phyloP scores from a whole-genome alignment of 2,113 vertebrate species.

The Oncorhynchus keta region DNA sequence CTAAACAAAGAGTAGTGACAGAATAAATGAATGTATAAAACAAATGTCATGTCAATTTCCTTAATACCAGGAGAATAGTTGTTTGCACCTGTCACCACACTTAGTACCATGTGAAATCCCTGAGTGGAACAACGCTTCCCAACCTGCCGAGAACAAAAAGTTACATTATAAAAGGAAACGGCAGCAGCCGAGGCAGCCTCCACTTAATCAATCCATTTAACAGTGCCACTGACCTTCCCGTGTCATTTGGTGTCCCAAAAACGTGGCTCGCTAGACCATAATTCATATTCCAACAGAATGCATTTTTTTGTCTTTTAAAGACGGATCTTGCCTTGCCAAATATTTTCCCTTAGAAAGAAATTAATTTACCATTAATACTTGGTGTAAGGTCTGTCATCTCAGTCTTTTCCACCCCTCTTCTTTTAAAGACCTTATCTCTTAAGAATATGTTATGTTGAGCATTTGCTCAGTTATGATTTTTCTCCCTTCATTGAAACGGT shows the following conservation, averaged over 20 bases:
- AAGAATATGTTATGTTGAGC: constrained; percentile 65
- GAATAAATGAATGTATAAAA: constrained; percentile 59
- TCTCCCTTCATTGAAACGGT: constrained; percentile 75
- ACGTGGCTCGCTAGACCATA: constrained; percentile 62
- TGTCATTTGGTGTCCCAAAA: constrained; percentile 72
- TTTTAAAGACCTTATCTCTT: constrained; percentile 74
- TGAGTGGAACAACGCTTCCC: constrained; percentile 51
- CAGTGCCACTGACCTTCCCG: constrained; percentile 75
- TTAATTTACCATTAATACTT: constrained; percentile 77
- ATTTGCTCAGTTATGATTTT: constrained; percentile 64
- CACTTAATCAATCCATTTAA: constrained; percentile 78
- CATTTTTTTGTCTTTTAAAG: constrained; percentile 63
- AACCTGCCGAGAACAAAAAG: constrained; percentile 63
- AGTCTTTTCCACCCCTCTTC: constrained; percentile 31
- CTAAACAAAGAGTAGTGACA: constrained; percentile 63
- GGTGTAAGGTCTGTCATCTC: constrained; percentile 69
- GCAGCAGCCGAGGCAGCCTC: constrained; percentile 61
- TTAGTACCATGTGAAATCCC: constrained; percentile 49
- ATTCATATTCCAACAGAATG: constrained; percentile 69
- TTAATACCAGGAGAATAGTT: constrained; percentile 58
- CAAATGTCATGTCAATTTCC: constrained; percentile 66
- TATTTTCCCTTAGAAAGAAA: constrained; percentile 68
- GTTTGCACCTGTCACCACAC: constrained; percentile 68
- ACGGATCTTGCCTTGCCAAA: constrained; percentile 67
- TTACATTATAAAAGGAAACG: constrained; percentile 69